Evolutionary conservation across 2,888 invertebrate species (phyloP).

Genomic region (Tromatobia lineatoria): DNA sequence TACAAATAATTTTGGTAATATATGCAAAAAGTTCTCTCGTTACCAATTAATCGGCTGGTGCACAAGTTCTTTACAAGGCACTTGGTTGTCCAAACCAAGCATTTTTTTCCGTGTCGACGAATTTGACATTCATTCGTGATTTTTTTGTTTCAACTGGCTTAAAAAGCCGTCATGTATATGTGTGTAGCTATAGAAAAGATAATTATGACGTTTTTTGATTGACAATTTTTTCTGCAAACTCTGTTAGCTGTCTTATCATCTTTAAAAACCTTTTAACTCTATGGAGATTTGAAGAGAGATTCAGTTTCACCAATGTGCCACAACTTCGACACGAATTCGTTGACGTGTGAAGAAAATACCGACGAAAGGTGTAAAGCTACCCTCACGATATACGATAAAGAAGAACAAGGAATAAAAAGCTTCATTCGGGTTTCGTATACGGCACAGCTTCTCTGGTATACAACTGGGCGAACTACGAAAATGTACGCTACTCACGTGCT

Average conservation of each 20-base stretch:
- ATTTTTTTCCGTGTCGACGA: too few relatives aligned
- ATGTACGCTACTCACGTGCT: slow-evolving; percentile 48
- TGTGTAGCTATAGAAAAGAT: neutral
- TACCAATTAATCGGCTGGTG: too few relatives aligned
- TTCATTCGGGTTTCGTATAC: slow-evolving; percentile 24
- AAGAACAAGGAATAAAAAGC: slow-evolving; percentile 19
- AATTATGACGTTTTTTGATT: slow-evolving; percentile 14
- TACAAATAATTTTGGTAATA: too few relatives aligned
- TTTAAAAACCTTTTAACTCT: neutral
- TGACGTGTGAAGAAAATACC: slow-evolving; percentile 19
- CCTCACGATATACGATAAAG: neutral
- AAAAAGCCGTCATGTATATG: neutral
- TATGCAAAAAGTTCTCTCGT: too few relatives aligned
- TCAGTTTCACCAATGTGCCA: slow-evolving; percentile 13
- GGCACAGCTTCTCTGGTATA: neutral
- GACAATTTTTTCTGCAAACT: neutral
- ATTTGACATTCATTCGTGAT: too few relatives aligned
- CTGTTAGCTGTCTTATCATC: neutral
- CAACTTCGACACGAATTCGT: slow-evolving; percentile 27
- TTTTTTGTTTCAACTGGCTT: too few relatives aligned
- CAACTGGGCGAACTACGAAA: slow-evolving; percentile 3
- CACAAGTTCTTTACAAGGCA: too few relatives aligned
- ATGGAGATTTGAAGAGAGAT: neutral
- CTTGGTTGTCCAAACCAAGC: too few relatives aligned
- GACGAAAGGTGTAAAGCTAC: slow-evolving; percentile 11